Evolutionary conservation across 2,797 vertebrate species (phyloP).

Genomic region (Myoxocephalus aenaeus): DNA sequence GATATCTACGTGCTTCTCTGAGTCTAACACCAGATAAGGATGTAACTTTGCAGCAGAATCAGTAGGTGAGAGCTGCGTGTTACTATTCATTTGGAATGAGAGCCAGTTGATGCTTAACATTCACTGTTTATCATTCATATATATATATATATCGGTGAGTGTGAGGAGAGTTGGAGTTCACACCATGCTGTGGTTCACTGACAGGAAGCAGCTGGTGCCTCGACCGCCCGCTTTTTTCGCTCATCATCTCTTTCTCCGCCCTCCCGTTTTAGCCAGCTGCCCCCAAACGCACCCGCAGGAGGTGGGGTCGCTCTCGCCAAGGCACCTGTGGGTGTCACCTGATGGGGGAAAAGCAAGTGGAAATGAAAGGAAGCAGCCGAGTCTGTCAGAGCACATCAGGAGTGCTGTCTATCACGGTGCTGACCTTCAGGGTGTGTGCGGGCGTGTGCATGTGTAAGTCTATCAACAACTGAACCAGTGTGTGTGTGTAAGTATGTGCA

Average conservation of each 20-base stretch:
- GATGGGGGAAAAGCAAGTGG: constrained; percentile 80
- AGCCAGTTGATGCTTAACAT: constrained; percentile 53
- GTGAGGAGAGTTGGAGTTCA: constrained; percentile 58
- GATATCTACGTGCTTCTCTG: constrained; percentile 58
- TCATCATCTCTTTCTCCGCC: constrained; percentile 52
- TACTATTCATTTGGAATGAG: constrained; percentile 39
- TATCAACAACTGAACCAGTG: constrained; percentile 61
- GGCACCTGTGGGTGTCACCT: constrained; percentile 88
- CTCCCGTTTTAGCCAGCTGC: constrained; percentile 52
- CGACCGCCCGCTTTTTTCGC: constrained; percentile 34
- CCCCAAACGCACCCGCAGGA: constrained; percentile 65
- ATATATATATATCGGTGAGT: constrained; percentile 11
- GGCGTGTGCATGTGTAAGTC: constrained; percentile 54
- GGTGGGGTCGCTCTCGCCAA: constrained; percentile 68
- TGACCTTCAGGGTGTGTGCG: constrained; percentile 78
- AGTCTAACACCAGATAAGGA: constrained; percentile 16
- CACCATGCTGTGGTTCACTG: constrained; percentile 58
- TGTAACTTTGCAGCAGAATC: constrained; percentile 18
- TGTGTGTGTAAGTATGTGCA: constrained; percentile 69
- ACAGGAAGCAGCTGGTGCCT: constrained; percentile 79
- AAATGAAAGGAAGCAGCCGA: constrained; percentile 86
- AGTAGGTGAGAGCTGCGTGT: constrained; percentile 27
- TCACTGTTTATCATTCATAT: constrained; percentile 31
- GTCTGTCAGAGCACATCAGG: constrained; percentile 83
- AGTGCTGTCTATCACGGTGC: constrained; percentile 80